Conservation (phyloP, 92 coral and sea anemone species). For the Blastomussa wellsi region DNA sequence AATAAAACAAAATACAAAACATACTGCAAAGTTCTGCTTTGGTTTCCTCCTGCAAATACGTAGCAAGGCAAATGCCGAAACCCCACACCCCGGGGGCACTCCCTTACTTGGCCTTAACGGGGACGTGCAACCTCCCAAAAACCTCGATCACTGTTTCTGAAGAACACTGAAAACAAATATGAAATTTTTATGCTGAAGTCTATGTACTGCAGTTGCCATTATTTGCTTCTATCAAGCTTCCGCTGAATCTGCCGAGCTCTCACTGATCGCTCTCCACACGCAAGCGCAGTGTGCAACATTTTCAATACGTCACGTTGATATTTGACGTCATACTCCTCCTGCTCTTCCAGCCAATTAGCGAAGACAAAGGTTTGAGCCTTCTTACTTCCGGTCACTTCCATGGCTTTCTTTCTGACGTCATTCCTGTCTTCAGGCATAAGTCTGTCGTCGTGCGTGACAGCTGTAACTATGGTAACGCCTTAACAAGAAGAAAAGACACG, state of each 20-base stretch:
- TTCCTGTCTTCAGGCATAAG: conserved; percentile 12
- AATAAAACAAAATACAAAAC: no score
- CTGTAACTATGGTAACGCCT: conserved; percentile 77
- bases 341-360: conserved; percentile 65
- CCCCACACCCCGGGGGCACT: no score
- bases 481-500: not conserved
- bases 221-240: conserved; percentile 1
- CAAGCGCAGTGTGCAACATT: conserved; percentile 67
- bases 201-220: not conserved
- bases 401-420: conserved; percentile 51
- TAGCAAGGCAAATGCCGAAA: not conserved
- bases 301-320: conserved; percentile 44
- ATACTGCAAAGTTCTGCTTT: no score
- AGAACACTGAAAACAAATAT: not conserved
- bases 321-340: conserved; percentile 45
- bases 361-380: conserved; percentile 49
- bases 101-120: no score
- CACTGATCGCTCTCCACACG: conserved; percentile 75
- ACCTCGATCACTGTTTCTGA: not conserved
- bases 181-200: not conserved
- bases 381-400: conserved; percentile 69
- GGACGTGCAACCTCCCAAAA: no score
- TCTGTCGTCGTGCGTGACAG: conserved; percentile 62
- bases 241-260: conserved; percentile 64
- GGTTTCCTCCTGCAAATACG: no score